Percentiles rank a stretch among this genome's conserved stretches.
These are phyloP conservation scores for Halcyon leucocephala DNA, from an alignment of 2,797 vertebrate genomes.

Conservation along the genomic window DNA sequence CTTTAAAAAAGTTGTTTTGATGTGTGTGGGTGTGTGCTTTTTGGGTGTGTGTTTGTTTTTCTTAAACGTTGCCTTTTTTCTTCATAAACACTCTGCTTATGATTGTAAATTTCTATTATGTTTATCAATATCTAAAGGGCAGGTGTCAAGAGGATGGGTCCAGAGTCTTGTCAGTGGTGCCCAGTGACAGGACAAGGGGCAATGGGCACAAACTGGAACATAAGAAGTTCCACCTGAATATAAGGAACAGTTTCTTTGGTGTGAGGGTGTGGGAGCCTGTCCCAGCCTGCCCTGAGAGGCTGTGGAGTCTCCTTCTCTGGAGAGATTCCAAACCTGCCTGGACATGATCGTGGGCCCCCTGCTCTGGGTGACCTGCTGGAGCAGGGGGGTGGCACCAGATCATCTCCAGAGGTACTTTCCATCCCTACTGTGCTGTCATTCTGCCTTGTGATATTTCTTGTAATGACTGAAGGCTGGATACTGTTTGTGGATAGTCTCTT, in stretches of 20 bases:
- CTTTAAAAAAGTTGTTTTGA: not conserved
- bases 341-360: not conserved
- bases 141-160: not conserved
- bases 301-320: not conserved
- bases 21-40: not conserved
- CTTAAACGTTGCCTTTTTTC: not conserved
- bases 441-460: not conserved
- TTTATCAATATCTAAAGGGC: not conserved
- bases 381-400: too few relatives aligned
- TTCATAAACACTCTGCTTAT: not conserved
- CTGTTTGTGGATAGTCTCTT: not conserved
- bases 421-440: not conserved
- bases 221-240: not conserved
- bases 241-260: not conserved
- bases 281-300: not conserved
- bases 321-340: not conserved
- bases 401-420: not conserved
- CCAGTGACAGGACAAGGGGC: not conserved
- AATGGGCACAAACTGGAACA: not conserved
- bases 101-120: not conserved
- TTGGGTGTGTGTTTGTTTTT: too few relatives aligned
- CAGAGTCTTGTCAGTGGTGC: not conserved
- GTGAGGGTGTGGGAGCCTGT: not conserved
- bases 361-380: not conserved
- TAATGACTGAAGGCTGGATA: not conserved